Percentiles rank a stretch among this genome's conserved stretches.
Conservation (phyloP, 2,888 invertebrate species). For the Brenthis ino region DNA sequence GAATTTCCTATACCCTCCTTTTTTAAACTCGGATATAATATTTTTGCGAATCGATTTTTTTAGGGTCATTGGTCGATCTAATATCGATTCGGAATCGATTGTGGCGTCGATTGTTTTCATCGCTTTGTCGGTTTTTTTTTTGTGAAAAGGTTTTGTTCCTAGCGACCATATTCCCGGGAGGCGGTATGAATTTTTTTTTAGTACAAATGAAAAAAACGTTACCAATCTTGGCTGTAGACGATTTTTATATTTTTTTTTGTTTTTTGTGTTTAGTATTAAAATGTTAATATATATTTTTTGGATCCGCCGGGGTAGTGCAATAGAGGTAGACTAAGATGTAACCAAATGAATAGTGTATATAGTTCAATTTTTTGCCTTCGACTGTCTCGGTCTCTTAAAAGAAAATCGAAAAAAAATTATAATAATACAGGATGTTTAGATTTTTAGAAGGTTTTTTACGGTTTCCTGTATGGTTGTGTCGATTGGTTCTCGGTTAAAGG, state of each 20-base stretch:
- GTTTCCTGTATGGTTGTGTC: conserved; percentile 18
- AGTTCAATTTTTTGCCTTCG: conserved; percentile 53
- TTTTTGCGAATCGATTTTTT: conserved; percentile 57
- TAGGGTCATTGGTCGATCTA: conserved; percentile 37
- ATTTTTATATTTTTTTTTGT: conserved; percentile 45
- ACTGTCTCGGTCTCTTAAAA: conserved; percentile 26
- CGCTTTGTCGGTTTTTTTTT: conserved; percentile 33
- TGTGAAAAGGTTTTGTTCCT: conserved; percentile 45
- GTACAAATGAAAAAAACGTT: conserved; percentile 54
- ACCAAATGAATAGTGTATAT: conserved; percentile 57
- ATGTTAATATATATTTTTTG: conserved; percentile 56
- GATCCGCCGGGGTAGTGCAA: conserved; percentile 80
- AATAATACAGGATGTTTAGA: conserved; percentile 18
- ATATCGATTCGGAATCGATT: conserved; percentile 30
- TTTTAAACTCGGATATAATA: conserved; percentile 59
- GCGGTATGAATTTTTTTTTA: conserved; percentile 57
- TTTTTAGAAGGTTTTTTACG: conserved; percentile 20
- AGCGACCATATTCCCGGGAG: conserved; percentile 51
- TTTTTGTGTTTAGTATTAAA: conserved; percentile 60
- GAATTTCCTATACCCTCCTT: conserved; percentile 62
- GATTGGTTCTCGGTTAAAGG: conserved; percentile 13
- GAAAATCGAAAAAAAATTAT: conserved; percentile 17
- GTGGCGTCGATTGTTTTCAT: conserved; percentile 19
- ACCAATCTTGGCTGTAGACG: conserved; percentile 68
- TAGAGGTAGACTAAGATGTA: conserved; percentile 72